Conservation (phyloP, 2,113 vertebrate species). For the Junco hyemalis region DNA sequence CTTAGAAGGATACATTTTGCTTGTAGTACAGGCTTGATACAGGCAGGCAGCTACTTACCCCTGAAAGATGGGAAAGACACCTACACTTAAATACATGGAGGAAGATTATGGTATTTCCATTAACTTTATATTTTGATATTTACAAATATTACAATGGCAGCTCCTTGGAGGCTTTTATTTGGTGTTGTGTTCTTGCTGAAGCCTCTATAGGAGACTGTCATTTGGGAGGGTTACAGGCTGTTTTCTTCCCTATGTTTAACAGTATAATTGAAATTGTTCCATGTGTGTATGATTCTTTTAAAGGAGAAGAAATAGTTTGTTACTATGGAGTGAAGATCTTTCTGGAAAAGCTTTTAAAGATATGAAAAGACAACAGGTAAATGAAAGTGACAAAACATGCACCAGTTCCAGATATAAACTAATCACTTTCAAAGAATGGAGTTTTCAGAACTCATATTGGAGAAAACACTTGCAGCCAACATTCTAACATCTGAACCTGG, state of each 20-base stretch:
- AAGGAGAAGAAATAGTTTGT: background rate
- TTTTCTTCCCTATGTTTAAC: background rate
- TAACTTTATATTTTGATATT: background rate
- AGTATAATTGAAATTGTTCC: background rate
- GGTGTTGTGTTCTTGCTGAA: background rate
- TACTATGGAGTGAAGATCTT: background rate
- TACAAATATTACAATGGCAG: background rate
- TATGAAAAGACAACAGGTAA: background rate
- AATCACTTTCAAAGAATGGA: background rate
- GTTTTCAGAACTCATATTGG: background rate
- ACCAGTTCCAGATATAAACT: background rate
- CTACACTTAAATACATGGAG: background rate
- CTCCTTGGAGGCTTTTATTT: background rate
- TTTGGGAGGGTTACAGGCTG: background rate
- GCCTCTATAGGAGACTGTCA: background rate
- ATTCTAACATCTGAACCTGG: background rate
- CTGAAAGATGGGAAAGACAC: background rate
- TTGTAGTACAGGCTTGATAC: background rate
- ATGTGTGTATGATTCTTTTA: background rate
- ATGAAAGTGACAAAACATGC: background rate
- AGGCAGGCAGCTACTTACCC: background rate
- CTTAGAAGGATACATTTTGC: background rate
- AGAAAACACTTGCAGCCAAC: background rate
- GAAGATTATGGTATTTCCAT: background rate
- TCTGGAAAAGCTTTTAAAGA: background rate